Percentiles rank a stretch among this genome's conserved stretches.
Evolutionary conservation across 2,113 vertebrate genomes (phyloP).

Genomic region (Meriones unguiculatus): DNA sequence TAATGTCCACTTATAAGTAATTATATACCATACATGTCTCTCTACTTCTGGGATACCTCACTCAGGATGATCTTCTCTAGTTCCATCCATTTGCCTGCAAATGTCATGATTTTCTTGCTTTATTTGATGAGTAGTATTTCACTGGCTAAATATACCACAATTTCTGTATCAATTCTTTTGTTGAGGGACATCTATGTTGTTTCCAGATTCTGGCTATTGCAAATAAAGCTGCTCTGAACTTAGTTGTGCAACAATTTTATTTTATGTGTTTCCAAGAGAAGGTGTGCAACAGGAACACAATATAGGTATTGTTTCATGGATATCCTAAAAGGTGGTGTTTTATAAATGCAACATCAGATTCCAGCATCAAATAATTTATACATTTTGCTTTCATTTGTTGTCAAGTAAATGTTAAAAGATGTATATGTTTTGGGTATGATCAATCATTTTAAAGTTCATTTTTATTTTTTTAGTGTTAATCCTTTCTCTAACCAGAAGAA

Average conservation of each 20-base stretch:
- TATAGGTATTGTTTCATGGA: slow-evolving; percentile 12
- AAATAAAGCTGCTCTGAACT: too few species aligned
- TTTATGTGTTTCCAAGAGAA: slow-evolving; percentile 33
- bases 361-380: slow-evolving; percentile 62
- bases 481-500: neutral
- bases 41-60: too few species aligned
- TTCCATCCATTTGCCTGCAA: too few species aligned
- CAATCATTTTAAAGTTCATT: slow-evolving; percentile 40
- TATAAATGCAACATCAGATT: slow-evolving; percentile 29
- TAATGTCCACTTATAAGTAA: too few species aligned
- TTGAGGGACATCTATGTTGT: too few species aligned
- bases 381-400: slow-evolving; percentile 37
- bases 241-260: neutral
- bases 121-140: too few species aligned
- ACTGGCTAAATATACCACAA: too few species aligned
- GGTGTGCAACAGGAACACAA: neutral
- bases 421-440: neutral
- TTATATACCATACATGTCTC: too few species aligned
- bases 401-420: slow-evolving; percentile 56
- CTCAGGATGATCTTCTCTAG: too few species aligned
- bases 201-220: too few species aligned
- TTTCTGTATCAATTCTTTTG: too few species aligned
- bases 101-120: too few species aligned
- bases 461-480: slow-evolving; percentile 54
- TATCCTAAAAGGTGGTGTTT: slow-evolving; percentile 50